A percentile compares a stretch with the other conserved stretches of the same genome.
phyloP scores from a whole-genome alignment of 2,797 vertebrate species.

The Urosaurus nigricauda region DNA sequence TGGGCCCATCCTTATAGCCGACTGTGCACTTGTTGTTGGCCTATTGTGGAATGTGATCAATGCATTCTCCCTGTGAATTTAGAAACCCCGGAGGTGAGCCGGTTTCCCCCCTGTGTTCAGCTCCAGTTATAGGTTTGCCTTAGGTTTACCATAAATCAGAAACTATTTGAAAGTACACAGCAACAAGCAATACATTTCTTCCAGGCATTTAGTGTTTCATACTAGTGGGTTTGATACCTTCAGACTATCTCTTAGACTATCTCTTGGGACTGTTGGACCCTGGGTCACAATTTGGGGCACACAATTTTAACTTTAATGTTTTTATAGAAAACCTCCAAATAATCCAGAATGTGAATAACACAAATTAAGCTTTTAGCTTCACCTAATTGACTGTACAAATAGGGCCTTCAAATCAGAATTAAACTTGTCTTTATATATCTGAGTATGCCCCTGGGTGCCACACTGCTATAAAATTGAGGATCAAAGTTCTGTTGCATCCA shows the following conservation, averaged over 20 bases:
- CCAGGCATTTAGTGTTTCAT: neutral
- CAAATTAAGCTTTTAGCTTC: neutral
- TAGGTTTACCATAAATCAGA: too few relatives aligned
- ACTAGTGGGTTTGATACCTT: neutral
- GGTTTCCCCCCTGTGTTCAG: too few relatives aligned
- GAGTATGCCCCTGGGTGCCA: conserved; percentile 40
- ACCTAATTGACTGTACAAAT: neutral
- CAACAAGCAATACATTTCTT: neutral
- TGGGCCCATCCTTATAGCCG: too few relatives aligned
- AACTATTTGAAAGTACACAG: too few relatives aligned
- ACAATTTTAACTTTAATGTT: neutral
- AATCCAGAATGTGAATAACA: neutral
- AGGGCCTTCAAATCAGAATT: conserved; percentile 9
- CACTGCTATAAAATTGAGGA: conserved; percentile 37
- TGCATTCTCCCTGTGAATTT: too few relatives aligned
- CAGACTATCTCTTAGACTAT: neutral
- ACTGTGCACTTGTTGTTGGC: too few relatives aligned
- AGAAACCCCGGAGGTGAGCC: too few relatives aligned
- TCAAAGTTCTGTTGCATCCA: conserved; percentile 43
- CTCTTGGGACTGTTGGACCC: neutral
- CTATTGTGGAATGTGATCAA: too few relatives aligned
- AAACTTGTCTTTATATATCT: conserved; percentile 43
- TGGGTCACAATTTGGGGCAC: neutral
- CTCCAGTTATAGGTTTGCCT: too few relatives aligned
- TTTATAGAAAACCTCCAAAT: neutral